Evolutionary conservation across 1,140 invertebrate genomes (phyloP).

Genomic region (Acromyrmex echinatior): DNA sequence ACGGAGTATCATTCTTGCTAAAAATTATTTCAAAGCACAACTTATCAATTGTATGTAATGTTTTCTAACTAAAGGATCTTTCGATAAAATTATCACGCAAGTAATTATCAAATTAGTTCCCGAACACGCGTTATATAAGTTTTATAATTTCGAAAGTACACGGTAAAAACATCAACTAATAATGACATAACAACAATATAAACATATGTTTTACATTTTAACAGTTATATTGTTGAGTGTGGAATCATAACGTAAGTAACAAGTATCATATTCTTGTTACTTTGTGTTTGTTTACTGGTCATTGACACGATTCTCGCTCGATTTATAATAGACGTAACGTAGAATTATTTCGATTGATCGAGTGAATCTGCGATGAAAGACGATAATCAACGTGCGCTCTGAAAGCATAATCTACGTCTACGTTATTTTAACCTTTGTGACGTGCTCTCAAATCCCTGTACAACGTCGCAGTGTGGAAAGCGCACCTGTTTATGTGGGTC

Average conservation of each 20-base stretch:
- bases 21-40: neutral
- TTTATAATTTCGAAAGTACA: neutral
- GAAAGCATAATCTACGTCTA: slow-evolving; percentile 3
- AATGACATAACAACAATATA: too few relatives aligned
- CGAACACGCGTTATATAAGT: neutral
- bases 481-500: slow-evolving; percentile 56
- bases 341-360: slow-evolving; percentile 34
- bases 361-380: neutral
- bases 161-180: too few relatives aligned
- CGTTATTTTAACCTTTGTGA: neutral
- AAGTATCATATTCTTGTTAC: too few relatives aligned
- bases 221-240: too few relatives aligned
- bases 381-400: slow-evolving; percentile 35
- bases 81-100: neutral
- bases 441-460: neutral
- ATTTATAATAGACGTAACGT: neutral
- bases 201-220: too few relatives aligned
- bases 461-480: slow-evolving; percentile 21
- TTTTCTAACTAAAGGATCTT: neutral
- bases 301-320: neutral
- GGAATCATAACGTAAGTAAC: too few relatives aligned
- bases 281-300: too few relatives aligned
- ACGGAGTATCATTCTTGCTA: too few relatives aligned
- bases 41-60: neutral
- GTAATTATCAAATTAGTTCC: neutral